Conservation (phyloP, 2,113 vertebrate genomes). For the Gorsachius goisagi region DNA sequence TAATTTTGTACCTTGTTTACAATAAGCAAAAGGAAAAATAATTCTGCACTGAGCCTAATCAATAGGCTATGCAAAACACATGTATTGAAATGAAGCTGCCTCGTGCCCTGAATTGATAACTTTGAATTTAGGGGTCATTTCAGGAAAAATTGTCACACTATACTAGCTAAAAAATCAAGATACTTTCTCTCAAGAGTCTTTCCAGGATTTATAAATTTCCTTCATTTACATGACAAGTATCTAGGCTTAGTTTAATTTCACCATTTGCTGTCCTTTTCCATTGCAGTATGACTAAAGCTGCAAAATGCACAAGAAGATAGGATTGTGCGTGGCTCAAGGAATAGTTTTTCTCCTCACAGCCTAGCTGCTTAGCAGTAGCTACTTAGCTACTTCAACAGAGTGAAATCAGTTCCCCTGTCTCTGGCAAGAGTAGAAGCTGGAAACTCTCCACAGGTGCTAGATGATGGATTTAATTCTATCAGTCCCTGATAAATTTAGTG, state of each 20-base stretch:
- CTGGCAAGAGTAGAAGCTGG: background rate
- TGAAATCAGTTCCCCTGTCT: background rate
- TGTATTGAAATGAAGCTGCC: background rate
- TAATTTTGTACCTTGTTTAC: constrained; percentile 50
- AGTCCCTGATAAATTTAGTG: background rate
- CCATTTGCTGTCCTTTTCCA: background rate
- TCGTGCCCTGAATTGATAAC: background rate
- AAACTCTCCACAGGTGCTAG: background rate
- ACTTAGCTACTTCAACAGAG: background rate
- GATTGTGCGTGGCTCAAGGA: background rate
- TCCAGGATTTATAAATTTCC: background rate
- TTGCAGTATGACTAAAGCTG: background rate
- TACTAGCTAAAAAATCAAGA: background rate
- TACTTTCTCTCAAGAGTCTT: background rate
- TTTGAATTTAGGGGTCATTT: background rate
- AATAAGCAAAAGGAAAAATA: background rate
- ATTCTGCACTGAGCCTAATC: constrained; percentile 1
- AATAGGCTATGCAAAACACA: constrained; percentile 15
- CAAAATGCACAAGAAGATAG: background rate
- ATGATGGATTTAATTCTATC: rapidly evolving
- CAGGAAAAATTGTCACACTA: background rate
- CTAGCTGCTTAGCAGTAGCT: background rate
- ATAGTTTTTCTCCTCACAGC: background rate
- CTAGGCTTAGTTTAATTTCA: background rate
- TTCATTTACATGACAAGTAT: background rate